Evolutionary conservation across 2,113 vertebrate genomes (phyloP).

Genomic region (Pluvialis apricaria): DNA sequence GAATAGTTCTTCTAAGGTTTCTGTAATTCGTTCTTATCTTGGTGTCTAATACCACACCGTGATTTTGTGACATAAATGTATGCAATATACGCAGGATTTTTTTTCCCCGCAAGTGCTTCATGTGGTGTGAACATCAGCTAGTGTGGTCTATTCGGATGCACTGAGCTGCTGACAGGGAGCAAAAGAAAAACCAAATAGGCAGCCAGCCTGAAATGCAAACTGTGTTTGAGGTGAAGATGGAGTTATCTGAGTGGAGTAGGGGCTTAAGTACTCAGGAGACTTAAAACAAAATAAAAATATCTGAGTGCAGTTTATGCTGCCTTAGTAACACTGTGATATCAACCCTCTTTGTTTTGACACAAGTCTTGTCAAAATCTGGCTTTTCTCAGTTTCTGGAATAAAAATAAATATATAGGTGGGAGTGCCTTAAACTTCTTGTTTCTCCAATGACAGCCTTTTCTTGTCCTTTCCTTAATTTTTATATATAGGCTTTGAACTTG

Average conservation of each 20-base stretch:
- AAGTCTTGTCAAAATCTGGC: not conserved
- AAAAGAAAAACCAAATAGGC: rapidly evolving
- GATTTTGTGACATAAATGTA: not conserved
- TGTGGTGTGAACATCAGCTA: not conserved
- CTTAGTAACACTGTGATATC: not conserved
- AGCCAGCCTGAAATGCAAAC: not conserved
- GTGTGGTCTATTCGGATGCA: not conserved
- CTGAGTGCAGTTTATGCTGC: not conserved
- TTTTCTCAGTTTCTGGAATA: not conserved
- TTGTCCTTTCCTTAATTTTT: not conserved
- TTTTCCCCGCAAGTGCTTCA: not conserved
- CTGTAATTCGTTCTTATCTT: not conserved
- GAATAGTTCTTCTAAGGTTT: not conserved
- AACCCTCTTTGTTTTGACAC: not conserved
- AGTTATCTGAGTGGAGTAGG: not conserved
- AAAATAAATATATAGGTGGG: not conserved
- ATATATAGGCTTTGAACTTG: not conserved
- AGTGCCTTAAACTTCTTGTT: not conserved
- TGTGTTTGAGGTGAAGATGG: not conserved
- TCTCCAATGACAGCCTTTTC: not conserved
- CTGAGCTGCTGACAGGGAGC: not conserved
- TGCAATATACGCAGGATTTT: not conserved
- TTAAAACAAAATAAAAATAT: not conserved
- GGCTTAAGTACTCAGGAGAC: not conserved
- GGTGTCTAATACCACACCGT: not conserved